Conservation (phyloP, 2,113 vertebrate species). For the Lepus americanus region DNA sequence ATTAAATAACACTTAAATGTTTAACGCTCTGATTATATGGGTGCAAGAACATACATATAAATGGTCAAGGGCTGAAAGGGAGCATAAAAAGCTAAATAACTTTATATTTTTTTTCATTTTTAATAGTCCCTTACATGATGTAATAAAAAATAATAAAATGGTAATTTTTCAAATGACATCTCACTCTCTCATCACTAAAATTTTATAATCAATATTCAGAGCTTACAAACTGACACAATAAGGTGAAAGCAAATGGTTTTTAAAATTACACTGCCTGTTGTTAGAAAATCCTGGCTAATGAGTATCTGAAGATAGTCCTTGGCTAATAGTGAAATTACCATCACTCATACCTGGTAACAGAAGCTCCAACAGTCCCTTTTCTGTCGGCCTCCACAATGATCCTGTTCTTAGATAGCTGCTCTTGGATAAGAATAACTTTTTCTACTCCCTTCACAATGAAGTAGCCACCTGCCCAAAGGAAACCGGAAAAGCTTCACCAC, state of each 20-base stretch:
- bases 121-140: conserved; percentile 29
- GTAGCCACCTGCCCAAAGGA: conserved; percentile 92
- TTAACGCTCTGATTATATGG: not conserved
- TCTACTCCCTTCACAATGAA: conserved; percentile 99
- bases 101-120: not conserved
- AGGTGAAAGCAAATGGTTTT: not conserved
- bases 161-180: not conserved
- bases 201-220: not conserved
- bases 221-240: not conserved
- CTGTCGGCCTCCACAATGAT: conserved; percentile 99
- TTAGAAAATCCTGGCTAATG: not conserved
- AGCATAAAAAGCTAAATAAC: not conserved
- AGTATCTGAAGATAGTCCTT: not conserved
- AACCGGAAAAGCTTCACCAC: conserved; percentile 24
- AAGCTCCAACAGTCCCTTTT: conserved; percentile 96
- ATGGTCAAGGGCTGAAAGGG: not conserved
- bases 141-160: conserved; percentile 24
- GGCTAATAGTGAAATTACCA: not conserved
- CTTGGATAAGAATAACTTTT: conserved; percentile 99
- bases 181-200: not conserved
- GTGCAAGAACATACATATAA: not conserved
- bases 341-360: conserved; percentile 94
- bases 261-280: not conserved
- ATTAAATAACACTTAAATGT: not conserved
- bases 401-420: conserved; percentile 98